Conservation (phyloP, 1,140 invertebrate species). For the Atta colombica region DNA sequence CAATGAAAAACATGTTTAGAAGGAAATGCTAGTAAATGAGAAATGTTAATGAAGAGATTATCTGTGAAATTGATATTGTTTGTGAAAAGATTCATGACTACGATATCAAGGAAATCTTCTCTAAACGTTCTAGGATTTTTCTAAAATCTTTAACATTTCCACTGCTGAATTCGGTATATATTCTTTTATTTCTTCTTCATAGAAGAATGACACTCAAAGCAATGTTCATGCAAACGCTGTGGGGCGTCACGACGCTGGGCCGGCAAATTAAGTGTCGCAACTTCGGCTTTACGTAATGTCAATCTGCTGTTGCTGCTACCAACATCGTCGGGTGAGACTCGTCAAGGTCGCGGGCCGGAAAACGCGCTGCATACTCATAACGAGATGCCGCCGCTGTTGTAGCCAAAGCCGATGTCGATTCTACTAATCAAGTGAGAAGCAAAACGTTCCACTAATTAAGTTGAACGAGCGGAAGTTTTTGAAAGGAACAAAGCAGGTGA, state of each 20-base stretch:
- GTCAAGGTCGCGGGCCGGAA: conserved; percentile 65
- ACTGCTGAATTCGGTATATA: no score
- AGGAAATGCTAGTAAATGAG: background rate
- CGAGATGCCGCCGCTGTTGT: background rate
- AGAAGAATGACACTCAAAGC: conserved; percentile 39
- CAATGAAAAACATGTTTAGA: background rate
- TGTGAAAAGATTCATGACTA: background rate
- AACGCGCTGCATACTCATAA: conserved; percentile 53
- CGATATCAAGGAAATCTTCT: background rate
- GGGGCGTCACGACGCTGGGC: conserved; percentile 48
- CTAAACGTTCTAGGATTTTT: background rate
- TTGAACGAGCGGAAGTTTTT: background rate
- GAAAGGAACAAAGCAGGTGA: background rate
- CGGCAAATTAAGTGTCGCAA: conserved; percentile 51
- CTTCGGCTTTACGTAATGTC: conserved; percentile 70
- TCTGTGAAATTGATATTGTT: background rate
- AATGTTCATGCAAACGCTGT: background rate
- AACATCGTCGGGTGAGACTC: conserved; percentile 31
- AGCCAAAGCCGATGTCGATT: conserved; percentile 4
- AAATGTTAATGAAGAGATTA: background rate
- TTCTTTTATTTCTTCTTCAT: background rate
- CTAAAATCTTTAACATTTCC: background rate
- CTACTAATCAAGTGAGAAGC: conserved; percentile 39
- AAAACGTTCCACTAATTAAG: conserved; percentile 8
- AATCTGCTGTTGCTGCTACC: conserved; percentile 22